A percentile compares a stretch with the other conserved stretches of the same genome.
phyloP scores from a whole-genome alignment of 2,797 vertebrate species.

The Crax fasciolata region DNA sequence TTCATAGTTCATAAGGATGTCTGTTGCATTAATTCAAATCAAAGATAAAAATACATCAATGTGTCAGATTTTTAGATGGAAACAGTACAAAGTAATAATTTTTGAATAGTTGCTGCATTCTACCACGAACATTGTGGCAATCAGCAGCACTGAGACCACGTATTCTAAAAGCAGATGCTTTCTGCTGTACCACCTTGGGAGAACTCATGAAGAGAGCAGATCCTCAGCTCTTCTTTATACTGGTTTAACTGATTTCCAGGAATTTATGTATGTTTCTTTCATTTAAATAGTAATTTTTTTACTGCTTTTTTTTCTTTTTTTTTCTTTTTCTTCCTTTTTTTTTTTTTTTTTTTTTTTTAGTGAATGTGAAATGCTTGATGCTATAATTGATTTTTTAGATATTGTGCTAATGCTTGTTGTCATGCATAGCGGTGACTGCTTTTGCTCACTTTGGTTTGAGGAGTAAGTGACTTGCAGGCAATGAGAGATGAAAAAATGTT shows the following conservation, averaged over 20 bases:
- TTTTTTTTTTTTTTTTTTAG: neutral
- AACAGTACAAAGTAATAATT: neutral
- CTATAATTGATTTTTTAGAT: neutral
- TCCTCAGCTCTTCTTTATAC: neutral
- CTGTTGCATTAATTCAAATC: neutral
- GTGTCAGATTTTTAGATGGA: neutral
- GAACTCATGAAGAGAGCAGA: neutral
- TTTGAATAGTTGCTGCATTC: neutral
- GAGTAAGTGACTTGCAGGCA: neutral
- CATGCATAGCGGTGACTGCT: neutral
- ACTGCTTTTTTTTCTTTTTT: too few species aligned
- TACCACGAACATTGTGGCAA: rapidly evolving
- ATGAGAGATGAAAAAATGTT: neutral
- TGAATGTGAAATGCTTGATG: neutral
- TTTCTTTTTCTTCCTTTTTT: neutral
- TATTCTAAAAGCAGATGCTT: neutral
- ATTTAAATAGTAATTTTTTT: neutral
- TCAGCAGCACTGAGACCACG: neutral
- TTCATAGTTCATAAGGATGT: neutral
- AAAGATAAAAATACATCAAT: rapidly evolving
- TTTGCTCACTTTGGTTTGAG: neutral
- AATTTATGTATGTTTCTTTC: neutral
- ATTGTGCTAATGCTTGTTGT: neutral
- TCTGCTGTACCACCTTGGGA: neutral
- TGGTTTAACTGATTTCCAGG: neutral